A percentile compares a stretch with the other conserved stretches of the same genome.
Conservation (phyloP, 2,888 invertebrate genomes). For the Arrhopalites spinosus region DNA sequence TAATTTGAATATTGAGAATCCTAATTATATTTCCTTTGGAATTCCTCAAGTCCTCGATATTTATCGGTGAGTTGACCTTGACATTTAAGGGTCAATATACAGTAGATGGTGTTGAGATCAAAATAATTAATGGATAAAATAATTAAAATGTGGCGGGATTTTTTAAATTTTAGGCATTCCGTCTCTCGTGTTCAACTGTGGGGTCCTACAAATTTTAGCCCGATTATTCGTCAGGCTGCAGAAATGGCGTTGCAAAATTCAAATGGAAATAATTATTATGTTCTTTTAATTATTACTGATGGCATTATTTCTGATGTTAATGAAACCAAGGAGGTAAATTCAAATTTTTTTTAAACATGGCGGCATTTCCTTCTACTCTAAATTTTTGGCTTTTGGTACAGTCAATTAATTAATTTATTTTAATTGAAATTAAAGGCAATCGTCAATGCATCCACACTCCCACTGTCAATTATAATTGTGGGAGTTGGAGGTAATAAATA, state of each 20-base stretch:
- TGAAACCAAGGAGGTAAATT: constrained; percentile 60
- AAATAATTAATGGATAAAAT: not conserved
- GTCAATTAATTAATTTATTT: not conserved
- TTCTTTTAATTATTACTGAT: constrained; percentile 65
- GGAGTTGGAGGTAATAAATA: constrained; percentile 64
- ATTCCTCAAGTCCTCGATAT: constrained; percentile 58
- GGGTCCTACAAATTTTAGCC: constrained; percentile 66
- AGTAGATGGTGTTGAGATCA: not conserved
- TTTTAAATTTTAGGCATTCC: constrained; percentile 60
- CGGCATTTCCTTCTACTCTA: not conserved
- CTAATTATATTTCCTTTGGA: constrained; percentile 63
- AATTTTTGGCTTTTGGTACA: not conserved
- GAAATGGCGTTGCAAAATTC: constrained; percentile 58
- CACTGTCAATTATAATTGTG: constrained; percentile 68
- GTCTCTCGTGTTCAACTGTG: constrained; percentile 63
- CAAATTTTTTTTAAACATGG: not conserved
- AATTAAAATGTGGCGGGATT: not conserved
- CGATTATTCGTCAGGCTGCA: constrained; percentile 61
- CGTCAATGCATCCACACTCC: constrained; percentile 63
- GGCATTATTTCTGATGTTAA: constrained; percentile 66
- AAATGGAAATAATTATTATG: constrained; percentile 62
- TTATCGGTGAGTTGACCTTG: constrained; percentile 49
- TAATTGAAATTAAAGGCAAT: constrained; percentile 58
- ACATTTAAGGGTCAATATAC: no score
- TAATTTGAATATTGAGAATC: constrained; percentile 63